phyloP scores from a whole-genome alignment of 2,113 vertebrate genomes.

The Chaetorhynchus papuensis region DNA sequence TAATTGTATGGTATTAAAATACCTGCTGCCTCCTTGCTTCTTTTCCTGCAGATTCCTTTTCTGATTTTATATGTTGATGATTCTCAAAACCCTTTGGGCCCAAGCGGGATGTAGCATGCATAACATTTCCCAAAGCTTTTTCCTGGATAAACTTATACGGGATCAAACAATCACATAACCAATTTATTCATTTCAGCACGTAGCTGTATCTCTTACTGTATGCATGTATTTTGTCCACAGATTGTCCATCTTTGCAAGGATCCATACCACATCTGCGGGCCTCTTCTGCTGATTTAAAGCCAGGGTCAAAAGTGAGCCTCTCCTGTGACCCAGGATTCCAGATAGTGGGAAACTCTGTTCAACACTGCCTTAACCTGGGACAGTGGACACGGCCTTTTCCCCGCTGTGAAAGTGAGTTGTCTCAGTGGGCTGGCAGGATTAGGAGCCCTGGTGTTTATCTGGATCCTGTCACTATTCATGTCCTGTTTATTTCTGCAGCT shows the following conservation, averaged over 20 bases:
- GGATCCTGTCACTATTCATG: not conserved
- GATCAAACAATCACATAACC: not conserved
- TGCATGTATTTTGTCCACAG: slow-evolving; percentile 68
- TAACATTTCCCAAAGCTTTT: not conserved
- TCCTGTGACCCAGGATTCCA: slow-evolving; percentile 93
- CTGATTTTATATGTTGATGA: not conserved
- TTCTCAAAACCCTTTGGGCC: not conserved
- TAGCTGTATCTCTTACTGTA: not conserved
- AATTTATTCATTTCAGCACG: not conserved
- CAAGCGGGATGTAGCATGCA: accelerated
- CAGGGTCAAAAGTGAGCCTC: slow-evolving; percentile 86
- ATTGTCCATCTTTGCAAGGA: slow-evolving; percentile 87
- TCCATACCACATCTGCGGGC: slow-evolving; percentile 78
- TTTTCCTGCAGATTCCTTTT: not conserved
- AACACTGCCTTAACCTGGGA: slow-evolving; percentile 89
- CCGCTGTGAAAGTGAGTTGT: slow-evolving; percentile 87
- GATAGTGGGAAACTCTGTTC: slow-evolving; percentile 88
- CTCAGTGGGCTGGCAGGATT: not conserved
- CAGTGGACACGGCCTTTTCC: slow-evolving; percentile 91
- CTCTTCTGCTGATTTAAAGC: slow-evolving; percentile 77
- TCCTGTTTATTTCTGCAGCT: not conserved
- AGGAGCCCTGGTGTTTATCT: not conserved
- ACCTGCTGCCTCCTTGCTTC: not conserved
- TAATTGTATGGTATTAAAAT: not conserved
- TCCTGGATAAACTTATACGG: not conserved